phyloP scores from a whole-genome alignment of 2,888 invertebrate genomes.

The Pandemis cinnamomeana region DNA sequence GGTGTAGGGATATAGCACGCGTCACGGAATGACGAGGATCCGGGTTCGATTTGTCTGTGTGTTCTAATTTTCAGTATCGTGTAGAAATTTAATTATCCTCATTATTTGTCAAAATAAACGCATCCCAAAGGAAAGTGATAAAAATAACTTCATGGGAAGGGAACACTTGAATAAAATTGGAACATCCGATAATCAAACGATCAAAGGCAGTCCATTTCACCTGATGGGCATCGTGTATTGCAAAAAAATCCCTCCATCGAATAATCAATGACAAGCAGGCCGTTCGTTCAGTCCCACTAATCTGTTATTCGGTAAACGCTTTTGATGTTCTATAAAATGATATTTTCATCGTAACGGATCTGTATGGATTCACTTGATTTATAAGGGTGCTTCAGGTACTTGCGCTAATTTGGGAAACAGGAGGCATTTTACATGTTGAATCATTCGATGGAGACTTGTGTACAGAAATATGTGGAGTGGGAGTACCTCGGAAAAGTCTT shows the following conservation, averaged over 20 bases:
- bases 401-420: slow-evolving; percentile 23
- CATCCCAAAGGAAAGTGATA: background rate
- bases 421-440: background rate
- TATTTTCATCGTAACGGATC: slow-evolving; percentile 18
- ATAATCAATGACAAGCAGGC: slow-evolving; percentile 18
- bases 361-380: slow-evolving; percentile 17
- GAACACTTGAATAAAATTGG: background rate
- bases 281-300: slow-evolving; percentile 19
- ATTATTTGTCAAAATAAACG: no score
- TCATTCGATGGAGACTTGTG: background rate
- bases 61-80: no score
- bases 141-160: background rate
- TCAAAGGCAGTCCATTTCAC: slow-evolving; percentile 24
- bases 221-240: slow-evolving; percentile 12
- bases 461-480: background rate
- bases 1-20: no score
- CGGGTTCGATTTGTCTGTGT: no score
- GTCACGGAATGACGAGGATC: no score
- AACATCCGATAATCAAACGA: slow-evolving; percentile 19
- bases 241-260: slow-evolving; percentile 12
- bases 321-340: slow-evolving; percentile 31
- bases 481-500: no score
- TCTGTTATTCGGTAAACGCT: slow-evolving; percentile 15
- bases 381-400: background rate
- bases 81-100: no score